A percentile compares a stretch with the other conserved stretches of the same genome.
Conservation (phyloP, 2,888 invertebrate genomes). For the Lapara coniferarum region DNA sequence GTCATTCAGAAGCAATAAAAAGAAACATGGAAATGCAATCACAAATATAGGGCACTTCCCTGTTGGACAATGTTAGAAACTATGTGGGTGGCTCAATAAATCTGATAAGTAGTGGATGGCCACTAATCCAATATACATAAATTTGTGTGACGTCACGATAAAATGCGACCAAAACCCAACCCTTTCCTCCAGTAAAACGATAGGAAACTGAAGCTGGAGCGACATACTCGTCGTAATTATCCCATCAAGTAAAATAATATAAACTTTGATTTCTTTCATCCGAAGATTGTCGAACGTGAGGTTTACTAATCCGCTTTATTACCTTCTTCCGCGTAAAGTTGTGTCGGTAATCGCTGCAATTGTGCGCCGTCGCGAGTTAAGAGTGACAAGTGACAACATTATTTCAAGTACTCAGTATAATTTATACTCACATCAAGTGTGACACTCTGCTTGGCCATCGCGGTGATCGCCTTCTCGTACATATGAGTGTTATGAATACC, state of each 20-base stretch:
- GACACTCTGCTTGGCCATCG: constrained; percentile 98
- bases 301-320: constrained; percentile 22
- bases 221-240: not conserved
- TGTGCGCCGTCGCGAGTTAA: constrained; percentile 14
- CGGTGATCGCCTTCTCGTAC: constrained; percentile 97
- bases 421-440: constrained; percentile 90
- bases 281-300: constrained; percentile 13
- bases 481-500: constrained; percentile 98
- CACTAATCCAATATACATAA: too few relatives aligned
- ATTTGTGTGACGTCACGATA: too few relatives aligned
- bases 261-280: not conserved
- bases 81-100: too few relatives aligned
- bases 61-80: too few relatives aligned
- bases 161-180: too few relatives aligned
- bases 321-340: constrained; percentile 22
- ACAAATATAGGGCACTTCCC: not conserved
- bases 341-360: constrained; percentile 18
- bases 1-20: too few relatives aligned
- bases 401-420: constrained; percentile 23
- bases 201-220: too few relatives aligned
- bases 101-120: too few relatives aligned
- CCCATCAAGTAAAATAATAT: not conserved
- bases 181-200: too few relatives aligned
- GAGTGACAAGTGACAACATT: not conserved
- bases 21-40: not conserved